Base-by-base conservation (phyloP, 2,113 vertebrate genomes). In the Centropus bengalensis region DNA sequence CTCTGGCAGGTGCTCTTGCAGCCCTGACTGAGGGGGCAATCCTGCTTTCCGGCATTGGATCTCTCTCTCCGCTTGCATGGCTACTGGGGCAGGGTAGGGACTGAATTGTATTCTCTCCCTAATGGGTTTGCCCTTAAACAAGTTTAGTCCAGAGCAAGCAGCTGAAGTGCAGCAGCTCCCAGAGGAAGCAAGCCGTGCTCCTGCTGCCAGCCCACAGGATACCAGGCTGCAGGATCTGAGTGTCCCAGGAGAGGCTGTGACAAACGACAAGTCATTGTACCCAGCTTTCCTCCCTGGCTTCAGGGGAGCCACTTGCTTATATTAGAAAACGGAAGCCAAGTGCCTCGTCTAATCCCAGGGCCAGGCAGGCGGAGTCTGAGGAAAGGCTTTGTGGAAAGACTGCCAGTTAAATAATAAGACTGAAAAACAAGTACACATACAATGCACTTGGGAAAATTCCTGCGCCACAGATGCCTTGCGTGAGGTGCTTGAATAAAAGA, bases 1-100 rank as follows among this genome's bases (percentile, higher is more conserved):
- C 73, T 38, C n/a, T 19, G 47, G 32, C 54, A 28, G 54, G 28
- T 38, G 23, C 27, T 70, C 24, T 77, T 5, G 3, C 21, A 80
- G 67, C 63, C 58, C 79, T 26, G 30, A 47, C 5, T 0, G 0
- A 88, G 30, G 40, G 6, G 7, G 26, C 8, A 42, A 2, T 38
- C 13, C 12, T 13, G 7, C 36, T 82, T 54, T 78, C 54, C 54
- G 27, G 1, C 17, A 45, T 36, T 56, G 62, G 22, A 69, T 14
- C 19, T 59, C 19, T 38, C 8, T 55, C 64, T 78, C 28, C 0
- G 0, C 42, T 58, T 74, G 47, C 42, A 14, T 10, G 18, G 75
- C 26, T 59, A 1, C n/a, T 30, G 49, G 30, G 51, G 14, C 63
- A 82, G 32, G 42, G n/a, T 3, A 10, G 26, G 22, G 59, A 32